phyloP scores from a whole-genome alignment of 2,797 vertebrate genomes.

The Sciurus vulgaris region DNA sequence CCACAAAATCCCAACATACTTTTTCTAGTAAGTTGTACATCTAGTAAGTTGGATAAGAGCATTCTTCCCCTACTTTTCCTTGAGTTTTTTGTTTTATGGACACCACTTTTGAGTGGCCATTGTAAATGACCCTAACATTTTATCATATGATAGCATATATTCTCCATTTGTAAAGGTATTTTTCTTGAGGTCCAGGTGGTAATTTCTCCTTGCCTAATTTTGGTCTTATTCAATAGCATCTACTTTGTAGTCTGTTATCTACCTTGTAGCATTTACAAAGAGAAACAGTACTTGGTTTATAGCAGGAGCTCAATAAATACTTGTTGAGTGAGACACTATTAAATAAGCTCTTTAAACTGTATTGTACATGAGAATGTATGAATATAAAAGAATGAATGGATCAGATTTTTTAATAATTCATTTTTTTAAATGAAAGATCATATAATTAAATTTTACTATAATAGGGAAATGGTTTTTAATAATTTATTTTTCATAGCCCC shows the following conservation, averaged over 20 bases:
- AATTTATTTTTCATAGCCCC: slow-evolving; percentile 88
- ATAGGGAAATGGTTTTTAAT: slow-evolving; percentile 40
- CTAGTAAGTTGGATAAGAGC: background rate
- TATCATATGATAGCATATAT: background rate
- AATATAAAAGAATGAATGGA: slow-evolving; percentile 39
- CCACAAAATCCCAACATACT: no score
- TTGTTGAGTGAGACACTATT: background rate
- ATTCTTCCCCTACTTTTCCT: background rate
- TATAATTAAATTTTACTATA: slow-evolving; percentile 22
- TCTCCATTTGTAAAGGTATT: background rate
- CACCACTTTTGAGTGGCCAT: background rate
- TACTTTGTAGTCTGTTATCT: background rate
- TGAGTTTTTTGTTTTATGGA: background rate
- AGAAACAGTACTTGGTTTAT: slow-evolving; percentile 32
- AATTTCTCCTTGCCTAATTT: background rate
- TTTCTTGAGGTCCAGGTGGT: background rate
- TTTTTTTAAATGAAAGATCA: slow-evolving; percentile 20
- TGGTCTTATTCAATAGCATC: background rate
- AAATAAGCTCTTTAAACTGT: slow-evolving; percentile 13
- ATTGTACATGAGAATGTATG: background rate
- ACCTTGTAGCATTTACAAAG: background rate
- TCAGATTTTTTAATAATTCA: slow-evolving; percentile 36
- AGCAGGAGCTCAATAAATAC: slow-evolving; percentile 7
- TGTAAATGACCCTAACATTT: background rate
- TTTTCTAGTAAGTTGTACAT: slow-evolving; percentile 5